Evolutionary conservation across 2,888 invertebrate species (phyloP).

Genomic region (Cerastis rubricosa): DNA sequence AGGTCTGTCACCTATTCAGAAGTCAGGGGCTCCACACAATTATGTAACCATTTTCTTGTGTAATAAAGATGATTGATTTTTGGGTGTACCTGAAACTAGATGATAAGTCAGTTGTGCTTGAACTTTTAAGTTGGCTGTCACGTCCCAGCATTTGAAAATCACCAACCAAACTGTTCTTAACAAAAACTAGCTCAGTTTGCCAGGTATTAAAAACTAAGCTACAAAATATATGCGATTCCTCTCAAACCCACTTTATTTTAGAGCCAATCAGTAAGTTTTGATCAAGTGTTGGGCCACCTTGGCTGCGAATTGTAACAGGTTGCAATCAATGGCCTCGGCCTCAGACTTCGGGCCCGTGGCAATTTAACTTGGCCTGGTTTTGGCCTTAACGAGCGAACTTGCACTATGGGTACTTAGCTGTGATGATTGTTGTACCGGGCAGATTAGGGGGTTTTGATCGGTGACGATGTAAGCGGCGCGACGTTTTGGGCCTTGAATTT

Average conservation of each 20-base stretch:
- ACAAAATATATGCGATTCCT: constrained; percentile 23
- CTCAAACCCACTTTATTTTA: constrained; percentile 48
- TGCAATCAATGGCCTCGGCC: constrained; percentile 63
- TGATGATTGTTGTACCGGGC: constrained; percentile 47
- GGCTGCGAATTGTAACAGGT: constrained; percentile 63
- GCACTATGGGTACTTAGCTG: constrained; percentile 40
- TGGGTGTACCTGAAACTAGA: not conserved
- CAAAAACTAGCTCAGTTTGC: not conserved
- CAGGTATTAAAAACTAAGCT: constrained; percentile 28
- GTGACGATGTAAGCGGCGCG: constrained; percentile 13
- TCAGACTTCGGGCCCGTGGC: constrained; percentile 48
- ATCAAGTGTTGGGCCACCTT: constrained; percentile 54
- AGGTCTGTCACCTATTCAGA: no score
- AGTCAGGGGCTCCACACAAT: no score
- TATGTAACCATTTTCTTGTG: no score
- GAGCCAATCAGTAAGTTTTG: constrained; percentile 62
- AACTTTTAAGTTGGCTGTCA: not conserved
- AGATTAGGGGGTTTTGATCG: constrained; percentile 40
- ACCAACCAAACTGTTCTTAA: not conserved
- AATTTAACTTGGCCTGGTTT: constrained; percentile 64
- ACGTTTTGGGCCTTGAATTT: not conserved
- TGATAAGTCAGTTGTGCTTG: not conserved
- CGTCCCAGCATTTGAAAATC: not conserved
- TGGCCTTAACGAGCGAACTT: constrained; percentile 63
- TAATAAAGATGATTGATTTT: no score